Base-by-base conservation (phyloP, 2,797 vertebrate genomes). In the Acipenser ruthenus region DNA sequence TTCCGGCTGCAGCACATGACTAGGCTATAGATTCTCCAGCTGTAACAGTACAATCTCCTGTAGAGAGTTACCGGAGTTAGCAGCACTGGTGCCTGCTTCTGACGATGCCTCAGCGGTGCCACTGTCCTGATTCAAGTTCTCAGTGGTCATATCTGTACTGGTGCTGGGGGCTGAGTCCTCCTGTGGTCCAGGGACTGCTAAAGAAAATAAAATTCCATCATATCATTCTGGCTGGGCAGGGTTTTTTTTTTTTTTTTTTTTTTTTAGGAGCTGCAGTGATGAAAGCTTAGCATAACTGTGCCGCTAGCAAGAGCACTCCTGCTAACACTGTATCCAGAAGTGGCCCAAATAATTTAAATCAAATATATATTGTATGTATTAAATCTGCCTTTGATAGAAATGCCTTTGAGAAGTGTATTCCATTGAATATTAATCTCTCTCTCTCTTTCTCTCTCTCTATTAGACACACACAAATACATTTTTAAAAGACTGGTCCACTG, bases 91-190 rank as follows among this genome's bases (percentile, higher is more conserved):
- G 69, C 65, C 67, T 6, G 77, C 63, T 61, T 84, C 84, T 0
- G 77, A 67, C 1, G 77, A 60, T 7, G 77, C 50, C 5, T 84
- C 85, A 0, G 66, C 66, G 62, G 66, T 74, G 50, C 75, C 9
- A 1, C 72, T 68, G 1, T 79, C 80, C 56, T 71, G 72, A 49
- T 59, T 61, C 6, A 71, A 13, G 58, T 66, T 55, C 49, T 79
- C 76, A 1, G 8, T 50, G 47, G 53, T 67, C 3, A 65, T 73
- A 49, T 73, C 48, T 48, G 69, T 49, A 67, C 75, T 74, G 58
- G 64, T 65, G 48, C 82, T 81, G 0, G 81, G 80, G 60, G 84
- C 82, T 1, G 86, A 80, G 56, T 78, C 67, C 66, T 84, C 84
- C 50, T 67, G 60, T 68, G 69, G 12, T 69, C 74, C 62, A 0